Conservation (phyloP, 2,888 invertebrate genomes). For the Dryobotodes eremita region DNA sequence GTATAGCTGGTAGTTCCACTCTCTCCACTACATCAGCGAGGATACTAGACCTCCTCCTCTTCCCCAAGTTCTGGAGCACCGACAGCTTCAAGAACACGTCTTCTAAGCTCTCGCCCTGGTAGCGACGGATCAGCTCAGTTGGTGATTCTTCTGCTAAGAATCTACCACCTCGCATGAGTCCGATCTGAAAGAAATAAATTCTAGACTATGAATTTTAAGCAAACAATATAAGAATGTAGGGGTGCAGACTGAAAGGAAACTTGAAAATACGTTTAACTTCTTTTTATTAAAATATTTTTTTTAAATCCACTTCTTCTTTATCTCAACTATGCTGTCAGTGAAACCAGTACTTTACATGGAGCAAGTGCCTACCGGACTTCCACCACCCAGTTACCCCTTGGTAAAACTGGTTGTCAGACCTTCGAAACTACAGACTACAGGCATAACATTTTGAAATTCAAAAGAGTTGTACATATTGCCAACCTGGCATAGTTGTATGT, state of each 20-base stretch:
- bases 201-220: not conserved
- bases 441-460: not conserved
- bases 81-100: slow-evolving; percentile 95
- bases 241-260: too few species aligned
- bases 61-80: slow-evolving; percentile 95
- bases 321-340: too few species aligned
- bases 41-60: slow-evolving; percentile 95
- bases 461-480: too few species aligned
- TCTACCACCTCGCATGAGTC: slow-evolving; percentile 95
- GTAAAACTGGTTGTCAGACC: too few species aligned
- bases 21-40: slow-evolving; percentile 94
- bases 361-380: too few species aligned
- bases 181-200: slow-evolving; percentile 91
- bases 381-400: too few species aligned
- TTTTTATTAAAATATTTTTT: too few species aligned
- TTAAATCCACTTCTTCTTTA: too few species aligned
- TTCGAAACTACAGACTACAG: too few species aligned
- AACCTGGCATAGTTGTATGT: not conserved
- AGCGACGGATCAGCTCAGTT: slow-evolving; percentile 92
- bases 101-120: slow-evolving; percentile 94
- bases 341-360: too few species aligned
- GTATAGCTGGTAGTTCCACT: slow-evolving; percentile 92
- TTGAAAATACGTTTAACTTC: too few species aligned
- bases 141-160: slow-evolving; percentile 97
- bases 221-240: too few species aligned